A percentile compares a stretch with the other conserved stretches of the same genome.
phyloP scores from a whole-genome alignment of 2,797 vertebrate species.

The Rhodeus uyekii region DNA sequence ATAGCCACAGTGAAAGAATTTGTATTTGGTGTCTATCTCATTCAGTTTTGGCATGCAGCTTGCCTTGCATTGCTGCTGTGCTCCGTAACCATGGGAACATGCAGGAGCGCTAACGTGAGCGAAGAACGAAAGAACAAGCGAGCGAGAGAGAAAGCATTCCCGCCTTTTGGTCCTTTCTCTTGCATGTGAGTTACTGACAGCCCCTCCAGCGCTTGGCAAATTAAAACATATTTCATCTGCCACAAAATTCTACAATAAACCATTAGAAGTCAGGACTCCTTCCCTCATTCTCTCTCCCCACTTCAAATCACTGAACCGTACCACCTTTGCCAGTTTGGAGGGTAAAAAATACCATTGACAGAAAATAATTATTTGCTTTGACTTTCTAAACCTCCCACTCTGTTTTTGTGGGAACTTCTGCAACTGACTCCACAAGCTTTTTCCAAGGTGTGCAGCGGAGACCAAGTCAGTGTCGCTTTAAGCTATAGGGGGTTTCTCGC shows the following conservation, averaged over 20 bases:
- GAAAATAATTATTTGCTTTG: neutral
- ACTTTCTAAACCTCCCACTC: neutral
- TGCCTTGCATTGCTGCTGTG: constrained; percentile 59
- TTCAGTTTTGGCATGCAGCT: constrained; percentile 54
- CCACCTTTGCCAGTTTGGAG: neutral
- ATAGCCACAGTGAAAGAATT: constrained; percentile 8
- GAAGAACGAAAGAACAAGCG: constrained; percentile 53
- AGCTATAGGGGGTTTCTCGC: neutral
- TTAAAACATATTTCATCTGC: constrained; percentile 72
- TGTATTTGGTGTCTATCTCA: constrained; percentile 17
- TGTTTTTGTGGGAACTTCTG: neutral
- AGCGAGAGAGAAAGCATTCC: constrained; percentile 52
- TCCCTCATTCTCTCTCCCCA: neutral
- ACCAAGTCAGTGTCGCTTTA: neutral
- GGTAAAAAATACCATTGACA: neutral
- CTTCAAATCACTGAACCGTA: neutral
- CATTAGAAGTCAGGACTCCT: constrained; percentile 47
- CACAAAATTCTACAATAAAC: constrained; percentile 59
- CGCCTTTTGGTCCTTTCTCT: constrained; percentile 20
- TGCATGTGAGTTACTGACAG: constrained; percentile 53
- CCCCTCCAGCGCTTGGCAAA: constrained; percentile 65
- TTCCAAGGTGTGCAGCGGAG: neutral
- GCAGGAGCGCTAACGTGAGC: constrained; percentile 49
- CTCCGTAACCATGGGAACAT: constrained; percentile 76
- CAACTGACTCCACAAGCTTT: neutral